Evolutionary conservation across 2,888 invertebrate species (phyloP).

Genomic region (Biston betularia): DNA sequence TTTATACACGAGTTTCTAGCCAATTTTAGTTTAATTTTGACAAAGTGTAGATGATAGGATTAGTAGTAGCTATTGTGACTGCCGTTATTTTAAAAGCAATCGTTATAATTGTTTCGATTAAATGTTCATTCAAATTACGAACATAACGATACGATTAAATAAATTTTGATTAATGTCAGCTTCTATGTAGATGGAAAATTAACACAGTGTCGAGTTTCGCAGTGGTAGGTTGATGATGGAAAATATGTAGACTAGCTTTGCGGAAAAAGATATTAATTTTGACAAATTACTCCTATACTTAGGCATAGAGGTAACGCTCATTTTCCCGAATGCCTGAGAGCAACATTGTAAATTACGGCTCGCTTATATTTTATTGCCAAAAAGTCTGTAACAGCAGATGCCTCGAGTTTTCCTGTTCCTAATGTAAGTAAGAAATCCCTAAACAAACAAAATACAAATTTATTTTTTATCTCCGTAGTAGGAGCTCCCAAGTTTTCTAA

Average conservation of each 20-base stretch:
- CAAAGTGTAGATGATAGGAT: slow-evolving; percentile 18
- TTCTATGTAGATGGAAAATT: slow-evolving; percentile 36
- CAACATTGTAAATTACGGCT: slow-evolving; percentile 17
- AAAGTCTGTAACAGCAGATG: slow-evolving; percentile 29
- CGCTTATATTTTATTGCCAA: slow-evolving; percentile 19
- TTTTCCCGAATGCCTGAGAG: slow-evolving; percentile 6
- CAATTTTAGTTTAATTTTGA: slow-evolving; percentile 34
- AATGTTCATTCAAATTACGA: slow-evolving; percentile 15
- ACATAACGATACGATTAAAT: slow-evolving; percentile 19
- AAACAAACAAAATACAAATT: slow-evolving; percentile 44
- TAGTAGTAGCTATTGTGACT: slow-evolving; percentile 7
- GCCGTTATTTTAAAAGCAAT: slow-evolving; percentile 5
- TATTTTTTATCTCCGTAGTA: slow-evolving; percentile 41
- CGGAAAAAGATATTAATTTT: slow-evolving; percentile 19
- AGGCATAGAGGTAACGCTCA: neutral
- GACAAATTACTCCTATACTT: neutral
- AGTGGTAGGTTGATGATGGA: slow-evolving; percentile 35
- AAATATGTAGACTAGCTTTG: slow-evolving; percentile 9
- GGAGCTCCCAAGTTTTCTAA: slow-evolving; percentile 55
- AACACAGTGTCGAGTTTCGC: slow-evolving; percentile 40
- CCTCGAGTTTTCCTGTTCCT: slow-evolving; percentile 33
- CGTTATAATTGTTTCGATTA: slow-evolving; percentile 21
- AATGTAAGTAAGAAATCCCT: slow-evolving; percentile 37
- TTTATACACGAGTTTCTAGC: slow-evolving; percentile 33
- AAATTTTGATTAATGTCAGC: slow-evolving; percentile 47